Evolutionary conservation across 2,797 vertebrate species (phyloP).

Genomic region (Oreortyx pictus): DNA sequence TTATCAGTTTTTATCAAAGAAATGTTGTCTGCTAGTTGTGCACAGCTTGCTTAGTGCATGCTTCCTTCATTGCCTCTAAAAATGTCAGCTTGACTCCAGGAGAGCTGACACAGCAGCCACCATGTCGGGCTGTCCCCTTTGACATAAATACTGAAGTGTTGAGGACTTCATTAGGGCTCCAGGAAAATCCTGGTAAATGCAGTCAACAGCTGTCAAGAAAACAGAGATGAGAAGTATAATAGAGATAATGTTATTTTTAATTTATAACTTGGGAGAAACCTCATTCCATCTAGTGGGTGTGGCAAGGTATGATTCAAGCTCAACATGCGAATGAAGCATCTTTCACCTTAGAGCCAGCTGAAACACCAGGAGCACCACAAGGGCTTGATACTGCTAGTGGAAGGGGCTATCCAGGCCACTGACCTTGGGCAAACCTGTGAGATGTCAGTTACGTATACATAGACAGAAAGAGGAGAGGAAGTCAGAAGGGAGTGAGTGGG

Average conservation of each 20-base stretch:
- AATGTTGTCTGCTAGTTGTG: neutral
- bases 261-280: neutral
- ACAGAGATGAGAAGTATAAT: neutral
- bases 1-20: neutral
- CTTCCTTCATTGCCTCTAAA: constrained; percentile 27
- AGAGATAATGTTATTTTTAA: neutral
- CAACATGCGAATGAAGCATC: neutral
- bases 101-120: constrained; percentile 19
- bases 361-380: neutral
- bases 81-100: neutral
- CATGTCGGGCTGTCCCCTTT: neutral
- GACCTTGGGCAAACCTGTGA: fast-evolving
- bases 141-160: neutral
- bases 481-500: fast-evolving
- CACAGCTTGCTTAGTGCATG: neutral
- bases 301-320: neutral
- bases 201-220: neutral
- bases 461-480: neutral
- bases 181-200: neutral
- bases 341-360: neutral
- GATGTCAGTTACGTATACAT: neutral
- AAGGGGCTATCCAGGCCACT: neutral
- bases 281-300: neutral
- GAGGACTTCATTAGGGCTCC: neutral
- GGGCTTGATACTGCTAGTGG: neutral